These are phyloP conservation scores for Dicerorhinus sumatrensis DNA, from an alignment of 2,113 vertebrate genomes.

Conservation along the genomic window DNA sequence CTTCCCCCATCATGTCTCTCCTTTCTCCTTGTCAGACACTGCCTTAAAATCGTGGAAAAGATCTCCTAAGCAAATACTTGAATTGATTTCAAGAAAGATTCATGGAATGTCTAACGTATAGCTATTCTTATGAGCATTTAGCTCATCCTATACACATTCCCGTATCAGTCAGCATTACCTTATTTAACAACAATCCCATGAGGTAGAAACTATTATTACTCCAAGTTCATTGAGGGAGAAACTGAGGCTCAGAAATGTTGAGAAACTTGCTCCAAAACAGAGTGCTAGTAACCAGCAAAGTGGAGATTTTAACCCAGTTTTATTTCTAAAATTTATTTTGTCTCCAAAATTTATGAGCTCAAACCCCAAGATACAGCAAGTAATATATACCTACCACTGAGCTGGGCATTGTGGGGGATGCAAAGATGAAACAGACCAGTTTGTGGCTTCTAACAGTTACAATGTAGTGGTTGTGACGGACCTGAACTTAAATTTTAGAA, in stretches of 20 bases:
- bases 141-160: neutral
- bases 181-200: neutral
- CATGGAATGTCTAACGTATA: neutral
- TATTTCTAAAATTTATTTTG: neutral
- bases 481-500: neutral
- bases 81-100: constrained; percentile 16
- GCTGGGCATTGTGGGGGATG: neutral
- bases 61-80: constrained; percentile 33
- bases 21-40: neutral
- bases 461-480: neutral
- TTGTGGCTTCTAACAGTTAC: neutral
- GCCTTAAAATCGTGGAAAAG: constrained; percentile 5
- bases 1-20: neutral
- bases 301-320: neutral
- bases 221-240: constrained; percentile 14
- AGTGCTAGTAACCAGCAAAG: neutral
- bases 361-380: neutral
- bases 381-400: neutral
- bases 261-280: neutral
- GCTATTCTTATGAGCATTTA: neutral
- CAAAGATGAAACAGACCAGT: neutral
- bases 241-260: constrained; percentile 8
- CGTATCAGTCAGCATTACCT: neutral
- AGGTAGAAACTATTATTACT: neutral
- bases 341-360: neutral